phyloP scores from a whole-genome alignment of 2,113 vertebrate genomes.

The Phylloscopus trochiloides region DNA sequence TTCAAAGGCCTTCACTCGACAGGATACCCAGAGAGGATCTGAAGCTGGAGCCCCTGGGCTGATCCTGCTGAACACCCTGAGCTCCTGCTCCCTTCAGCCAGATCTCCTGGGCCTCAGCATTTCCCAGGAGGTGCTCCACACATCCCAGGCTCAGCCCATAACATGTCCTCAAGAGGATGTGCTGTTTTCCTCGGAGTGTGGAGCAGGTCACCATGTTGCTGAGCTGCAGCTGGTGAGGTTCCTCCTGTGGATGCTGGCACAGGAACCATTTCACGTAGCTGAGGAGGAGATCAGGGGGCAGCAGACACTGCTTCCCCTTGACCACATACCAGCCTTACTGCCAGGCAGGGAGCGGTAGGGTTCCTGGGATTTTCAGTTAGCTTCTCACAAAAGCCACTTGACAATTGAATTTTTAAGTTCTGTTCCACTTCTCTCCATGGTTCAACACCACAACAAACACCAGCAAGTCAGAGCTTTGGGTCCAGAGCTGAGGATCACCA shows the following conservation, averaged over 20 bases:
- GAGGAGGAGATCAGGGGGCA: background rate
- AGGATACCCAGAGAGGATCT: background rate
- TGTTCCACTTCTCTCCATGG: rapidly evolving
- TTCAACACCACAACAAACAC: background rate
- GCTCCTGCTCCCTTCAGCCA: background rate
- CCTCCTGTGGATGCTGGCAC: background rate
- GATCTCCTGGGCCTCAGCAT: background rate
- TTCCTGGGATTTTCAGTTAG: background rate
- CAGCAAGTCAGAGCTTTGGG: background rate
- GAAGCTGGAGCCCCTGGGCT: background rate
- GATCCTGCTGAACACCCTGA: background rate
- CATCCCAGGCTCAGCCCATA: background rate
- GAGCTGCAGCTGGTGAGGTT: background rate
- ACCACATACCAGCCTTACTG: background rate
- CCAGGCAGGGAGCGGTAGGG: rapidly evolving
- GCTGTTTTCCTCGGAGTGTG: background rate
- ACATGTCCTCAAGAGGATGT: background rate
- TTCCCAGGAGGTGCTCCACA: background rate
- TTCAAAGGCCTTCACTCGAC: rapidly evolving
- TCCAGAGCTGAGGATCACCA: background rate
- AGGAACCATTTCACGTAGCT: background rate
- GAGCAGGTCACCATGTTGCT: background rate
- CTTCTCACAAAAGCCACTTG: background rate
- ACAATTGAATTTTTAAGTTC: background rate
- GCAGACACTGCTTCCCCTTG: background rate